Evolutionary conservation across 2,797 vertebrate genomes (phyloP), one percentile per base, ranked within the genome.

Genomic region (Eulemur rubriventer): DNA sequence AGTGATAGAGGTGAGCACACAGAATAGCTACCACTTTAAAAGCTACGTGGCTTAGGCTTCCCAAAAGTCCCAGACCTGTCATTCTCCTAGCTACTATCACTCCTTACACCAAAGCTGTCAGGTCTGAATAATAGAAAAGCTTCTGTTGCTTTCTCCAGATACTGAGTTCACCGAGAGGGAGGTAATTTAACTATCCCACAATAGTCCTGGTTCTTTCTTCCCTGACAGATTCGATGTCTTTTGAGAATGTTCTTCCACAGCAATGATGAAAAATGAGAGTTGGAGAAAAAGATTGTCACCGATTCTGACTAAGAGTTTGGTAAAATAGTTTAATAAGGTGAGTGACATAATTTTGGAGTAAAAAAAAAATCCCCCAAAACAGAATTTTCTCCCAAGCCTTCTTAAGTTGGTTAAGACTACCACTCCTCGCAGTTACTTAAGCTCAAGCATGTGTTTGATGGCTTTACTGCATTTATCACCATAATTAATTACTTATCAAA

Each of bases 161-260:
- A 28, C 38, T 0, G 13, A 91, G 50, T 72, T 96, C 2, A 52
- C 46, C 6, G 13, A 7, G 33, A 89, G 8, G 59, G 50, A 88
- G 50, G 78, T 55, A 79, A 69, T n/a, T 73, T 55, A 4, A 11
- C 46, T 43, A 48, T n/a, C 61, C 65, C 41, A 95, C n/a, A 7
- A 2, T 7, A 83, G 69, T 6, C 52, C 55, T 89, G 20, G 75
- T 83, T 96, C 59, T 80, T 89, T 91, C 95, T 89, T 94, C 65
- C 41, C 87, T 94, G 95, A 86, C 48, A 96, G 80, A 82, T 24
- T 46, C 16, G 83, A 13, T 46, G 72, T 83, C 75, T 79, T 38
- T 94, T 30, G 30, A 95, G 78, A 94, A 85, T 86, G 92, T 95
- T 67, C 28, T 48, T 94, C 78, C 78, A 59, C 6, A 41, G 43